Evolutionary conservation across 1,140 invertebrate species (phyloP).

Genomic region (Drosophila nigromelanica): DNA sequence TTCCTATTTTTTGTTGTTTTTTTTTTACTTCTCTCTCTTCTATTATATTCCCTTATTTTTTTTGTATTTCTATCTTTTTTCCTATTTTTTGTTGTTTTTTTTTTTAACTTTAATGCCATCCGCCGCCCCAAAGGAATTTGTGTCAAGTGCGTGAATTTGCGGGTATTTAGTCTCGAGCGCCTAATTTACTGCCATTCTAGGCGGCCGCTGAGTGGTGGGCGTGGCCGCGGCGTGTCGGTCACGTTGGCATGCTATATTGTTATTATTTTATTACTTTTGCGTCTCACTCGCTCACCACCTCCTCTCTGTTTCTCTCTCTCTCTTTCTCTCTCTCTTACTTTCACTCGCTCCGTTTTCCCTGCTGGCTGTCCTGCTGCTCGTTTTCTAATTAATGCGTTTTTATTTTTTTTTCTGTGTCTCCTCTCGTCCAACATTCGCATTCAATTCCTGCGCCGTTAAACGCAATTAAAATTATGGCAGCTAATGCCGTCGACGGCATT

Average conservation of each 20-base stretch:
- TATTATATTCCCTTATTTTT: slow-evolving; percentile 2
- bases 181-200: slow-evolving; percentile 61
- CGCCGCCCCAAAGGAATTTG: slow-evolving; percentile 62
- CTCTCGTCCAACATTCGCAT: slow-evolving; percentile 46
- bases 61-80: not conserved
- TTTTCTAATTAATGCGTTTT: slow-evolving; percentile 76
- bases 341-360: not conserved
- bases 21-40: slow-evolving; percentile 7
- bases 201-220: slow-evolving; percentile 1
- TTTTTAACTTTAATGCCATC: slow-evolving; percentile 70
- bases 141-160: slow-evolving; percentile 74
- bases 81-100: slow-evolving; percentile 26
- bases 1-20: slow-evolving; percentile 3
- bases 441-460: slow-evolving; percentile 70
- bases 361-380: slow-evolving; percentile 38
- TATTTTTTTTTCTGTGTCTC: slow-evolving; percentile 26
- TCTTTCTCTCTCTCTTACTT: not conserved
- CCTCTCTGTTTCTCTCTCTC: not conserved
- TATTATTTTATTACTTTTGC: slow-evolving; percentile 63
- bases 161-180: slow-evolving; percentile 55
- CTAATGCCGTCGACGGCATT: slow-evolving; percentile 54
- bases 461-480: slow-evolving; percentile 75
- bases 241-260: slow-evolving; percentile 67
- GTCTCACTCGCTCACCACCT: not conserved
- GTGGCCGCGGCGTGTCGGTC: slow-evolving; percentile 40